These are phyloP conservation scores for Nerophis ophidion DNA, from an alignment of 2,113 vertebrate species.

Conservation along the genomic window DNA sequence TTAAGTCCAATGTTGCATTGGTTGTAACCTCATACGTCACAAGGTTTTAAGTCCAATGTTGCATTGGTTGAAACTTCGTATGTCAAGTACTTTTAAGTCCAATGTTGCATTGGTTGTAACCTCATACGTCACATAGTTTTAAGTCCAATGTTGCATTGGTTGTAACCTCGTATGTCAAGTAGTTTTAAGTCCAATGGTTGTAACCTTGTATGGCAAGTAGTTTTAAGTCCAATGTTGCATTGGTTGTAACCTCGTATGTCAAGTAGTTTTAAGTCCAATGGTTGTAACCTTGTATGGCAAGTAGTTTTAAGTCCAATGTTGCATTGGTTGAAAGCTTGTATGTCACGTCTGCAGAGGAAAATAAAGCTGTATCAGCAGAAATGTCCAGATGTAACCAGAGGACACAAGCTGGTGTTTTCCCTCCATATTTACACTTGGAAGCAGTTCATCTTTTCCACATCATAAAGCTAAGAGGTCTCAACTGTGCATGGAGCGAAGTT, in stretches of 20 bases:
- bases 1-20: background rate
- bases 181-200: background rate
- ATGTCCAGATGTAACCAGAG: background rate
- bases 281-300: slow-evolving; percentile 1
- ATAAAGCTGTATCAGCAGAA: background rate
- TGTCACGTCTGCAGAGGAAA: background rate
- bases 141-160: background rate
- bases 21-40: slow-evolving; percentile 1
- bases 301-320: background rate
- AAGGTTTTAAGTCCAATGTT: background rate
- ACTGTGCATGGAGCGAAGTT: background rate
- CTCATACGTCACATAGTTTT: background rate
- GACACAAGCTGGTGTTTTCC: background rate
- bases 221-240: background rate
- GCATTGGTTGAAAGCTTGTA: too few species aligned
- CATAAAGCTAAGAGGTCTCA: background rate
- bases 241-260: background rate
- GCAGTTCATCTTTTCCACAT: background rate
- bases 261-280: background rate
- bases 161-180: slow-evolving; percentile 3
- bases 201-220: slow-evolving; percentile 2
- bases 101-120: background rate
- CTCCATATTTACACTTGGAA: background rate
- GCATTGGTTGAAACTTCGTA: background rate
- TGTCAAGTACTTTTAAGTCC: background rate